Percentiles rank a stretch among this genome's conserved stretches.
Conservation (phyloP, 2,888 invertebrate species). For the Unio delphinus region DNA sequence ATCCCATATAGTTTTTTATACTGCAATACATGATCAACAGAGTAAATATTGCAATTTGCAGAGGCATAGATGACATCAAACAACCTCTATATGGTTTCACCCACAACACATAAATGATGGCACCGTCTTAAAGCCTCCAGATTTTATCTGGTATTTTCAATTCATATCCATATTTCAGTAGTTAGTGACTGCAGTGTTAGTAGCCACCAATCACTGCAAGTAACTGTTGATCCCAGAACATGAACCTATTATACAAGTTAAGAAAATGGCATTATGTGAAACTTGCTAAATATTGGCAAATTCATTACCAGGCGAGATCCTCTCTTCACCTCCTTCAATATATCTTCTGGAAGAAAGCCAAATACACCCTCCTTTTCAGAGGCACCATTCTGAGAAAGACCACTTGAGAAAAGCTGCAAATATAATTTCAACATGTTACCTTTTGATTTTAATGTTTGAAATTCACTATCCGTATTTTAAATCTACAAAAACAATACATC, state of each 20-base stretch:
- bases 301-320: slow-evolving; percentile 76
- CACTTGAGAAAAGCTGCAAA: slow-evolving; percentile 66
- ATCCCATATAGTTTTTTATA: too few species aligned
- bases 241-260: background rate
- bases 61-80: too few species aligned
- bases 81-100: too few species aligned
- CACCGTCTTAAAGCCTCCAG: too few species aligned
- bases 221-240: background rate
- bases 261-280: background rate
- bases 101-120: too few species aligned
- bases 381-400: slow-evolving; percentile 60
- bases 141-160: too few species aligned
- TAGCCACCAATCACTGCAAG: background rate
- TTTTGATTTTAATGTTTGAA: too few species aligned
- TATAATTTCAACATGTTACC: too few species aligned
- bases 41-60: too few species aligned
- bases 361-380: slow-evolving; percentile 78
- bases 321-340: slow-evolving; percentile 78
- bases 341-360: slow-evolving; percentile 82
- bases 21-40: too few species aligned
- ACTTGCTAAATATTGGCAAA: background rate
- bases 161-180: background rate
- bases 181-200: background rate
- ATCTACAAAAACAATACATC: too few species aligned
- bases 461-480: too few species aligned